phyloP scores from a whole-genome alignment of 2,888 invertebrate species.

The Cryptophagus acutangulus region DNA sequence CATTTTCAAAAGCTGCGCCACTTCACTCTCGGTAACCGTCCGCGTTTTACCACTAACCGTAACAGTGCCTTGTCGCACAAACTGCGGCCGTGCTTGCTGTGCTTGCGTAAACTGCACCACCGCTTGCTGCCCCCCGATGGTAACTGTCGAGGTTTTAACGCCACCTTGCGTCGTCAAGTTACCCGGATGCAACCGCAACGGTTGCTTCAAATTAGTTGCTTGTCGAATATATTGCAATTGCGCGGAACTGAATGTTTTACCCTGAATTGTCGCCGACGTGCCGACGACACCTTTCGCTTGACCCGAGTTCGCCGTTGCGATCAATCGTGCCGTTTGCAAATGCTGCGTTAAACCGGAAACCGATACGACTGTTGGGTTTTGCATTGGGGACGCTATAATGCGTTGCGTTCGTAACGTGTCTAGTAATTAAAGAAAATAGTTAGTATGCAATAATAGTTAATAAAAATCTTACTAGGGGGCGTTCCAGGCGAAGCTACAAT shows the following conservation, averaged over 20 bases:
- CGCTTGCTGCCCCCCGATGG: conserved; percentile 39
- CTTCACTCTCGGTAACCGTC: conserved; percentile 51
- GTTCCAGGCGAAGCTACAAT: conserved; percentile 45
- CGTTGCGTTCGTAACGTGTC: conserved; percentile 41
- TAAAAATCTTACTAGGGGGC: conserved; percentile 35
- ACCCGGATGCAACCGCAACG: conserved; percentile 39
- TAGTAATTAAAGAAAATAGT: conserved; percentile 20
- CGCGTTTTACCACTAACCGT: conserved; percentile 41
- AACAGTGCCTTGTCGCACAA: conserved; percentile 45
- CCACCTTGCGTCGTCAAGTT: conserved; percentile 26
- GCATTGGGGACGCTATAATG: conserved; percentile 44
- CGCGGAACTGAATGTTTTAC: conserved; percentile 52
- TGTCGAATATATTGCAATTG: conserved; percentile 63
- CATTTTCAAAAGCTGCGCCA: conserved; percentile 51
- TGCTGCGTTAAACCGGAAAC: conserved; percentile 44
- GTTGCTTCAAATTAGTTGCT: conserved; percentile 41
- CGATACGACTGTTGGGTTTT: conserved; percentile 44
- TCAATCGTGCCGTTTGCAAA: conserved; percentile 47
- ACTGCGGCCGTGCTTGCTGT: conserved; percentile 38
- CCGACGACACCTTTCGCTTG: conserved; percentile 41
- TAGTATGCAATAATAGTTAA: neutral
- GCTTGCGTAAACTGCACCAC: conserved; percentile 46
- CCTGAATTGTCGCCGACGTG: conserved; percentile 38
- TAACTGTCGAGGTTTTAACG: conserved; percentile 43
- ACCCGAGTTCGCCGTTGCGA: conserved; percentile 40